phyloP scores from a whole-genome alignment of 2,113 vertebrate genomes.

The Silurus asotus region DNA sequence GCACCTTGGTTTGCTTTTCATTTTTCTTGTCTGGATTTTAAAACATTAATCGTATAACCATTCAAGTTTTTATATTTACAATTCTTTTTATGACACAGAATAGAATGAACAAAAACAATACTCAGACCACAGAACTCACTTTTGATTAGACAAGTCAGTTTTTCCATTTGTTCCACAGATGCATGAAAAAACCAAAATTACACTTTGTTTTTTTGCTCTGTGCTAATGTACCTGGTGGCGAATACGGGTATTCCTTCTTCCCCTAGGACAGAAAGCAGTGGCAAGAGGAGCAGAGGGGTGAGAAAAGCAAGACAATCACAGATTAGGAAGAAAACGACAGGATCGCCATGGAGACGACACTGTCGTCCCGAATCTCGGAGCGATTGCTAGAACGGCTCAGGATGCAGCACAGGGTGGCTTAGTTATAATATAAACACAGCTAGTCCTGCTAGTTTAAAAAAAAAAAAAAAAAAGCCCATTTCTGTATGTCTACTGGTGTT shows the following conservation, averaged over 20 bases:
- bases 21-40: background rate
- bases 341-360: conserved; percentile 54
- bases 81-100: background rate
- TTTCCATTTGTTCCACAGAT: background rate
- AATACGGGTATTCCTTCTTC: conserved; percentile 97
- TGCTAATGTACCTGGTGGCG: conserved; percentile 92
- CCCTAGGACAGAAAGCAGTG: conserved; percentile 91
- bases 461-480: background rate
- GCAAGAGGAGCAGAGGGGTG: conserved; percentile 79
- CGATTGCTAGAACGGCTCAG: conserved; percentile 68
- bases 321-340: conserved; percentile 71
- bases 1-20: background rate
- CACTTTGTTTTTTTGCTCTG: conserved; percentile 25
- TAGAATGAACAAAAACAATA: background rate
- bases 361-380: conserved; percentile 67
- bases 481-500: background rate
- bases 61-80: background rate
- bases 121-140: background rate
- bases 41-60: background rate
- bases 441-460: conserved; percentile 1
- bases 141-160: background rate
- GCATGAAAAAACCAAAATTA: conserved; percentile 20
- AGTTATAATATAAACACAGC: background rate
- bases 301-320: conserved; percentile 82
- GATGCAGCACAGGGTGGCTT: conserved; percentile 55